These are phyloP conservation scores for Cyclura pinguis DNA, from an alignment of 2,797 vertebrate species.

Conservation along the genomic window DNA sequence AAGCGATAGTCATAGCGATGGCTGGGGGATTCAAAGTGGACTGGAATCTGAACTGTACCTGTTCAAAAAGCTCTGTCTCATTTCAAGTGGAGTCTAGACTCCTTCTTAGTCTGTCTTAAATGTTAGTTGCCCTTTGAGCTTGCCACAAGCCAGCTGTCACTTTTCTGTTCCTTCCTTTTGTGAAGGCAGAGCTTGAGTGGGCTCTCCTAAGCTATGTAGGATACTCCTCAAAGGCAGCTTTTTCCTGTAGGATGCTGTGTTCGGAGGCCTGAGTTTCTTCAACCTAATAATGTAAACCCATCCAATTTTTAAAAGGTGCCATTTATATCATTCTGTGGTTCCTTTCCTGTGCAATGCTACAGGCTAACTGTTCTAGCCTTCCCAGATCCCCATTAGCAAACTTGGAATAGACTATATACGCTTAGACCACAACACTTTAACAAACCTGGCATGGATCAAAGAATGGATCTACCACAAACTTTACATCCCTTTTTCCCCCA, in stretches of 20 bases:
- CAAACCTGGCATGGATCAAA: not conserved
- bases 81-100: too few species aligned
- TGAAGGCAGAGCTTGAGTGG: not conserved
- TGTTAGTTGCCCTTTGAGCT: not conserved
- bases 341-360: too few species aligned
- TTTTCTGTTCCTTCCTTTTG: not conserved
- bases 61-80: not conserved
- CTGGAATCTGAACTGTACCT: not conserved
- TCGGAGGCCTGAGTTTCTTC: too few species aligned
- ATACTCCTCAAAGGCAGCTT: not conserved
- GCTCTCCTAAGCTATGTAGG: not conserved
- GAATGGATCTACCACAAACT: not conserved
- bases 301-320: too few species aligned
- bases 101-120: not conserved
- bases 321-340: too few species aligned
- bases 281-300: too few species aligned
- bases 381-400: too few species aligned
- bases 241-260: not conserved
- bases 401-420: too few species aligned
- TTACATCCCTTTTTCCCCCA: not conserved
- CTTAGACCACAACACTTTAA: too few species aligned
- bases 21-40: not conserved
- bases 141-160: not conserved
- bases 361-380: too few species aligned
- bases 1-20: not conserved